phyloP scores from a whole-genome alignment of 2,888 invertebrate species.

The Axea sp. region DNA sequence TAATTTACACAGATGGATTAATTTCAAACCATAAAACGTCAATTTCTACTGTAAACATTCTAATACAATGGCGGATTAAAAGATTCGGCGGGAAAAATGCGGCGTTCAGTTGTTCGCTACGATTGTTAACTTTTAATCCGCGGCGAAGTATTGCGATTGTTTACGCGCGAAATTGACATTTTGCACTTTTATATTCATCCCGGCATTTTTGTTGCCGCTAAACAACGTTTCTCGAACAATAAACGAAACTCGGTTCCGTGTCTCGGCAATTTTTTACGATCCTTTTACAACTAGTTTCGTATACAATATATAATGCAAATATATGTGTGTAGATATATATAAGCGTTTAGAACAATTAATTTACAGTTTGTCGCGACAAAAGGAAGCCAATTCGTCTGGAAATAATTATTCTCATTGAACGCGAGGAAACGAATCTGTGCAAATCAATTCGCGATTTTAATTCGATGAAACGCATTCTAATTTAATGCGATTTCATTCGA shows the following conservation, averaged over 20 bases:
- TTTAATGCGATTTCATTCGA: slow-evolving; percentile 27
- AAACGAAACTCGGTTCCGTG: slow-evolving; percentile 2
- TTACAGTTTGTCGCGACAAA: slow-evolving; percentile 9
- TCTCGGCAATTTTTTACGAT: slow-evolving; percentile 1
- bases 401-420: slow-evolving; percentile 12
- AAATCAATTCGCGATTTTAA: slow-evolving; percentile 37
- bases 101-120: slow-evolving; percentile 2
- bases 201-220: slow-evolving; percentile 19
- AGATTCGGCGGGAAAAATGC: slow-evolving; percentile 23
- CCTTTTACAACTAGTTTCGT: too few relatives aligned
- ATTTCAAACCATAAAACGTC: slow-evolving; percentile 41
- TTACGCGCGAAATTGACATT: slow-evolving; percentile 43
- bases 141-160: slow-evolving; percentile 18
- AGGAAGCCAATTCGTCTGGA: slow-evolving; percentile 12
- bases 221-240: slow-evolving; percentile 27
- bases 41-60: slow-evolving; percentile 44
- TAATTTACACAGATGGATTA: too few relatives aligned
- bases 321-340: too few relatives aligned
- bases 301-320: too few relatives aligned
- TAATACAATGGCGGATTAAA: slow-evolving; percentile 40
- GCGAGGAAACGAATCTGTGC: slow-evolving; percentile 6
- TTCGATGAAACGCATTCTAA: slow-evolving; percentile 15
- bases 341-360: slow-evolving; percentile 38
- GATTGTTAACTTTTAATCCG: slow-evolving; percentile 49
- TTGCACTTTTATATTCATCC: slow-evolving; percentile 31